A percentile compares a stretch with the other conserved stretches of the same genome.
These are phyloP conservation scores for Hassar affinis DNA, from an alignment of 2,113 vertebrate species.

Conservation along the genomic window DNA sequence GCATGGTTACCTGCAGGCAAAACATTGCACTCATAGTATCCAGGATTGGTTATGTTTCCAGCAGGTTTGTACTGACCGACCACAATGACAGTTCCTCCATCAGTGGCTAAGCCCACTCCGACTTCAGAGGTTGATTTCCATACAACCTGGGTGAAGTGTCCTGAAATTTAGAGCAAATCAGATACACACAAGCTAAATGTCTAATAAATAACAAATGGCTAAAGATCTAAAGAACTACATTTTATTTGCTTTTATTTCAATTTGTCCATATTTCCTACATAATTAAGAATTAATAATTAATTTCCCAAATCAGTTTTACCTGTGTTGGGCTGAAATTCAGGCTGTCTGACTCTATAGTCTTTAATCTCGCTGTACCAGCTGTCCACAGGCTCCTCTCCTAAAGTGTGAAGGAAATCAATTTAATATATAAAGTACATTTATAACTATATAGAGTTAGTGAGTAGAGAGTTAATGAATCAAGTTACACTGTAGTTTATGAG, in stretches of 20 bases:
- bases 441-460: too few relatives aligned
- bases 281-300: too few relatives aligned
- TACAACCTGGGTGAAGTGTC: conserved; percentile 64
- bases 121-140: conserved; percentile 54
- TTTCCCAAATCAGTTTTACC: conserved; percentile 34
- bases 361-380: conserved; percentile 59
- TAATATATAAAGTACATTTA: too few relatives aligned
- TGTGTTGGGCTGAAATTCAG: conserved; percentile 42
- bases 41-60: conserved; percentile 46
- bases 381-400: conserved; percentile 55
- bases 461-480: too few relatives aligned
- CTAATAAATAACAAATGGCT: background rate
- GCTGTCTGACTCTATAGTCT: conserved; percentile 51
- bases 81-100: conserved; percentile 43
- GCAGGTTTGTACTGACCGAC: conserved; percentile 56
- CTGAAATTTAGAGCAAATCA: conserved; percentile 22
- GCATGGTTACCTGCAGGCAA: conserved; percentile 29
- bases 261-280: background rate
- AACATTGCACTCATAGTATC: conserved; percentile 55
- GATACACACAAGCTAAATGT: background rate
- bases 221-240: background rate
- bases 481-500: too few relatives aligned
- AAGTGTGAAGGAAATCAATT: background rate
- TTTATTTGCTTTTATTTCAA: background rate
- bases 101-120: conserved; percentile 57